Percentiles rank a stretch among this genome's conserved stretches.
phyloP scores from a whole-genome alignment of 2,113 vertebrate species.

The Columba janthina region DNA sequence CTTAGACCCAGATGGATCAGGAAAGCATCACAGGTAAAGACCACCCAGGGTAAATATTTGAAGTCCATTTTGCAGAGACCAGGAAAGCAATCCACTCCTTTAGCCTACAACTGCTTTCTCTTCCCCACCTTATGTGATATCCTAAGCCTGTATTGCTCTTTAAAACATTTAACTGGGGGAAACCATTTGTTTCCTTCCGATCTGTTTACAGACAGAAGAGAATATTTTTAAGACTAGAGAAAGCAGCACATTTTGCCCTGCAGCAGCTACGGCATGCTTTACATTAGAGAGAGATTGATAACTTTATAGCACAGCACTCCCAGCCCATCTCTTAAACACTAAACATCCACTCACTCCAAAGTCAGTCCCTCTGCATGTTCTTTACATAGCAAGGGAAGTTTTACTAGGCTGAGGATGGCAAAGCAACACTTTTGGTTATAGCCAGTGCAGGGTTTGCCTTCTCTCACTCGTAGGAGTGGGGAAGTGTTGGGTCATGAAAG shows the following conservation, averaged over 20 bases:
- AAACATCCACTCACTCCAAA: background rate
- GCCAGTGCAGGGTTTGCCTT: background rate
- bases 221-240: background rate
- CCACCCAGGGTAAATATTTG: background rate
- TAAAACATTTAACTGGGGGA: background rate
- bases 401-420: background rate
- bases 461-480: background rate
- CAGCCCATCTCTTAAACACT: background rate
- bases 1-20: background rate
- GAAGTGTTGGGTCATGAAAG: background rate
- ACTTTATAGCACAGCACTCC: background rate
- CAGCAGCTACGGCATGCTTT: background rate
- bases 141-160: background rate
- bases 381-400: conserved; percentile 14
- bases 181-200: conserved; percentile 10
- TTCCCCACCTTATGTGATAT: background rate
- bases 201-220: background rate
- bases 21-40: background rate
- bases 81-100: background rate
- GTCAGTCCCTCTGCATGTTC: background rate
- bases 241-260: conserved; percentile 8
- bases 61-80: background rate
- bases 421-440: background rate
- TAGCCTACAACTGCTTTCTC: background rate
- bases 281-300: background rate